Percentiles rank a stretch among this genome's conserved stretches.
Conservation (phyloP, 2,797 vertebrate species). For the Gymnopithys bicolor region DNA sequence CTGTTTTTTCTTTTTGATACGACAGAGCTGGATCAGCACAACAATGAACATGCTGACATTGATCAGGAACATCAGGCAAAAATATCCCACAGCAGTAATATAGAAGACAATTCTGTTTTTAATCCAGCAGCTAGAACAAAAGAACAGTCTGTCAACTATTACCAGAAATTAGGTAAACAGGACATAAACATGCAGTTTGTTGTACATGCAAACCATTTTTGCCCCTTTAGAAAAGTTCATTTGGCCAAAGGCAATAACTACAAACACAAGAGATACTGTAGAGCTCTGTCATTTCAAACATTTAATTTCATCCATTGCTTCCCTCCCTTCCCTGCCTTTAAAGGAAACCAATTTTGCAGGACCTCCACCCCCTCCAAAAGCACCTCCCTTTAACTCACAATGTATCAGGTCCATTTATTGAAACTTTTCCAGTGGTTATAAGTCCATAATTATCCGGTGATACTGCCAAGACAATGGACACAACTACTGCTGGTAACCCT, state of each 20-base stretch:
- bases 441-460: slow-evolving; percentile 88
- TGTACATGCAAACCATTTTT: not conserved
- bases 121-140: slow-evolving; percentile 90
- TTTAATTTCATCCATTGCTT: not conserved
- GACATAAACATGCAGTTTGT: not conserved
- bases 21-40: slow-evolving; percentile 90
- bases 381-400: slow-evolving; percentile 84
- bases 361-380: not conserved
- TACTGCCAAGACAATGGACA: slow-evolving; percentile 85
- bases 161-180: not conserved
- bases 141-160: not conserved
- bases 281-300: not conserved
- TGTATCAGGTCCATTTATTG: slow-evolving; percentile 81
- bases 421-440: slow-evolving; percentile 81
- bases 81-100: slow-evolving; percentile 91
- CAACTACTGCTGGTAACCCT: slow-evolving; percentile 89
- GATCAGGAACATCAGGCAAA: slow-evolving; percentile 85
- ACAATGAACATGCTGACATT: slow-evolving; percentile 91
- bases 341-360: not conserved
- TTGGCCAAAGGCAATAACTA: not conserved
- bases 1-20: slow-evolving; percentile 94
- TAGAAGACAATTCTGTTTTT: slow-evolving; percentile 86
- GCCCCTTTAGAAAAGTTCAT: not conserved
- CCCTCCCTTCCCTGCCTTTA: not conserved
- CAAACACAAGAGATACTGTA: not conserved